Evolutionary conservation across 2,113 vertebrate genomes (phyloP).

Genomic region (Paracanthobrama guichenoti): DNA sequence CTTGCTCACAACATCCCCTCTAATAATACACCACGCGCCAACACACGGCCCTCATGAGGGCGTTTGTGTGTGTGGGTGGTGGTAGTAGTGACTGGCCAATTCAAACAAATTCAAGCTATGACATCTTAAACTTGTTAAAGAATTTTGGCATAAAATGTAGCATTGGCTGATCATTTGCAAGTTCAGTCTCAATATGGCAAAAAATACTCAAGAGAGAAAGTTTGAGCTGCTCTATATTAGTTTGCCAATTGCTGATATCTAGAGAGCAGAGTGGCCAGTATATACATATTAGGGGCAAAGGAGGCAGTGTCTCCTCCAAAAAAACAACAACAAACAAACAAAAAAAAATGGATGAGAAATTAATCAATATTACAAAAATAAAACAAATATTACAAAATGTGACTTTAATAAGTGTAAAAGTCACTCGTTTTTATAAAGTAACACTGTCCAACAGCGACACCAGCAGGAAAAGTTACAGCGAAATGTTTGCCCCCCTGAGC

Average conservation of each 20-base stretch:
- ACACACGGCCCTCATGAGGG: background rate
- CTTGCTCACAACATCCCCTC: slow-evolving; percentile 48
- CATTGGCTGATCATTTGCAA: slow-evolving; percentile 9
- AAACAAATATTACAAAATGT: too few species aligned
- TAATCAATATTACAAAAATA: too few species aligned
- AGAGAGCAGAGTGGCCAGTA: background rate
- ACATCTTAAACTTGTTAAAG: background rate
- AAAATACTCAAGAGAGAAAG: background rate
- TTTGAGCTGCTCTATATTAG: background rate
- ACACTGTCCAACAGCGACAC: too few species aligned
- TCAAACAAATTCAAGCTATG: background rate
- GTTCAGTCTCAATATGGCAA: background rate
- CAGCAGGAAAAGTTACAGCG: too few species aligned
- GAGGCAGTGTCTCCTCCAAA: too few species aligned
- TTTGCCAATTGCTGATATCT: background rate
- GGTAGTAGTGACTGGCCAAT: background rate
- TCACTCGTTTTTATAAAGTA: too few species aligned
- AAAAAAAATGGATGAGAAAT: too few species aligned
- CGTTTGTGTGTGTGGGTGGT: background rate
- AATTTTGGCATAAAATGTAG: background rate
- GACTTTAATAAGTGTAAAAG: too few species aligned
- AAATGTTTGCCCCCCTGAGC: too few species aligned
- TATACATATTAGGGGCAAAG: too few species aligned
- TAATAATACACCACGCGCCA: slow-evolving; percentile 51
- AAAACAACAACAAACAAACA: too few species aligned